Base-by-base conservation (phyloP, 2,113 vertebrate species). In the Marcusenius ussheri region DNA sequence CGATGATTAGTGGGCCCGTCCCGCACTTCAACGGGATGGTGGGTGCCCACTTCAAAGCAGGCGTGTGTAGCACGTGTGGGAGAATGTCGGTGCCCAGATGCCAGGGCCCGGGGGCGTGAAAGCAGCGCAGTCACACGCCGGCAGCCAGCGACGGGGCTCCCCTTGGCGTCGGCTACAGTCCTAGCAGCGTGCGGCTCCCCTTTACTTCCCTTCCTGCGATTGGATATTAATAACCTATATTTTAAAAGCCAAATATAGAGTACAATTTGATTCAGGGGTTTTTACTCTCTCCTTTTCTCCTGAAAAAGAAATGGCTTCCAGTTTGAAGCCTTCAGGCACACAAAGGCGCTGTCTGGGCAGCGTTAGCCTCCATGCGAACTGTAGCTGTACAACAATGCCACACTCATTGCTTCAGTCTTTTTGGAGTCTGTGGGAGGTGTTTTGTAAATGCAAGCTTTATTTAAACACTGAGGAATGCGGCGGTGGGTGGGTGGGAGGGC, bases 371-470 rank as follows among this genome's bases (percentile, higher is more conserved):
- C 13, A 50, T 89, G 85, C n/a, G 10, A 50, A 2, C 49, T 51
- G 24, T 84, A 50, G 24, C 45, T 50, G 27, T 42, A 58, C 58
- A 84, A 88, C 35, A 31, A 42, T 85, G 46, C 47, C 70, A 51
- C 53, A 39, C 89, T 62, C 21, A 77, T 90, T 86, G 39, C 47
- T 24, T 35, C 31, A 88, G 0, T 70, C 8, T 70, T 21, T 62
- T 35, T 11, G 56, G 19, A 83, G 91, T 90, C 90, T 89, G 92
- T 83, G 58, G 91, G 80, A 83, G 91, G 90, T 89, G 50, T 88
- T 88, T 90, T 88, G 91, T 92, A 89, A 92, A 93, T 92, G 91
- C 91, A 91, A 88, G 91, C 91, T 90, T 91, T 89, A 88, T 91
- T 92, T 93, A 91, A 90, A n/a, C 42, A 53, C 90, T 84, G 83